phyloP scores from a whole-genome alignment of 2,888 invertebrate species.

The Vesta saturnalis region DNA sequence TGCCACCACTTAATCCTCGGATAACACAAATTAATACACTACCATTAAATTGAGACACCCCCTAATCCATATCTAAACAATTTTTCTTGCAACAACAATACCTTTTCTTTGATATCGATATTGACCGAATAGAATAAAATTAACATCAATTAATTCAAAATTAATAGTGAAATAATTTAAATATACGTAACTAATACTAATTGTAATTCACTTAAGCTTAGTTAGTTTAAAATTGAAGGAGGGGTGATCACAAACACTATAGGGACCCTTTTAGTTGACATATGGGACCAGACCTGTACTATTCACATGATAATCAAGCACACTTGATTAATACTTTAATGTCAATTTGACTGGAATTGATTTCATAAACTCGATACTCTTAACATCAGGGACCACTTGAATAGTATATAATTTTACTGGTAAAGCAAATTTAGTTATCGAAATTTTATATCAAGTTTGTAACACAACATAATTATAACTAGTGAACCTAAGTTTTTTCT shows the following conservation, averaged over 20 bases:
- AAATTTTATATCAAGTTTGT: no score
- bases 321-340: conserved; percentile 60
- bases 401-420: conserved; percentile 12
- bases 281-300: conserved; percentile 55
- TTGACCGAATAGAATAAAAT: background rate
- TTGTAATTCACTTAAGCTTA: conserved; percentile 41
- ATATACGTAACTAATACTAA: conserved; percentile 26
- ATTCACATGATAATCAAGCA: conserved; percentile 58
- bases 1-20: conserved; percentile 60
- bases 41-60: conserved; percentile 59
- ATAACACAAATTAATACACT: conserved; percentile 62
- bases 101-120: background rate
- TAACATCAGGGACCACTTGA: conserved; percentile 45
- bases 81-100: conserved; percentile 13
- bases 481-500: no score
- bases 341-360: conserved; percentile 60
- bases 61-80: conserved; percentile 49
- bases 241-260: conserved; percentile 43
- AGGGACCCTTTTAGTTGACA: conserved; percentile 53
- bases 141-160: conserved; percentile 7
- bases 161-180: conserved; percentile 14
- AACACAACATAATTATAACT: no score
- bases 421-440: background rate
- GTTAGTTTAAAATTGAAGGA: conserved; percentile 44
- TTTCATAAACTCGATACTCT: conserved; percentile 54